Conservation (phyloP, 2,797 vertebrate species). For the Eupleurogrammus muticus region DNA sequence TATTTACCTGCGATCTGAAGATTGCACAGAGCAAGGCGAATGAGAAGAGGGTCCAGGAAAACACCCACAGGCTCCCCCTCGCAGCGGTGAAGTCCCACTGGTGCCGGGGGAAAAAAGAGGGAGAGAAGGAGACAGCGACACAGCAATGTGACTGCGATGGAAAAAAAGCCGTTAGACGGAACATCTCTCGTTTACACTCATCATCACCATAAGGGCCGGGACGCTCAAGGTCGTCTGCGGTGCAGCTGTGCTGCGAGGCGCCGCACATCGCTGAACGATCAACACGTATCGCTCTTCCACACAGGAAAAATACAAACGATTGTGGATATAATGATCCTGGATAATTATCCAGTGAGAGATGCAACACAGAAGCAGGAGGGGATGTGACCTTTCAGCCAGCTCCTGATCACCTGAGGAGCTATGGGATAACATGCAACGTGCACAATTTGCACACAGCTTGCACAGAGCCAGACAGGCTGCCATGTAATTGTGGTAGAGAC, state of each 20-base stretch:
- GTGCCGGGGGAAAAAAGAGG: neutral
- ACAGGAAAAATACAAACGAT: constrained; percentile 36
- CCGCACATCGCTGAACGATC: constrained; percentile 44
- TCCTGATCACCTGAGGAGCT: constrained; percentile 53
- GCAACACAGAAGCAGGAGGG: constrained; percentile 16
- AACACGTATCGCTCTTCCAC: constrained; percentile 44
- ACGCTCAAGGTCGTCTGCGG: constrained; percentile 52
- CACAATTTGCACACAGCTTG: constrained; percentile 14
- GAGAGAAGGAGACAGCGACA: neutral
- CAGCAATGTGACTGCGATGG: constrained; percentile 33
- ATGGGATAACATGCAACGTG: constrained; percentile 27
- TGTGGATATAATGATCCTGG: constrained; percentile 48
- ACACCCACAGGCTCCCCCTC: constrained; percentile 76
- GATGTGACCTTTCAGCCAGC: constrained; percentile 41
- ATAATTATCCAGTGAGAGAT: constrained; percentile 58
- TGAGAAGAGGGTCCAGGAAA: constrained; percentile 76
- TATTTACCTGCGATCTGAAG: constrained; percentile 81
- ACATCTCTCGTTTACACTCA: constrained; percentile 53
- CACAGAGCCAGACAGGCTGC: constrained; percentile 24
- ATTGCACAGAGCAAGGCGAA: constrained; percentile 84
- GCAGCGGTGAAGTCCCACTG: constrained; percentile 87
- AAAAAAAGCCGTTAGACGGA: constrained; percentile 41
- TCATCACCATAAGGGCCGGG: constrained; percentile 35
- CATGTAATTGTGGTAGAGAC: constrained; percentile 23
- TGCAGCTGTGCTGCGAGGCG: constrained; percentile 48